A percentile compares a stretch with the other conserved stretches of the same genome.
Evolutionary conservation across 2,888 invertebrate species (phyloP).

Genomic region (Athalia rosae): DNA sequence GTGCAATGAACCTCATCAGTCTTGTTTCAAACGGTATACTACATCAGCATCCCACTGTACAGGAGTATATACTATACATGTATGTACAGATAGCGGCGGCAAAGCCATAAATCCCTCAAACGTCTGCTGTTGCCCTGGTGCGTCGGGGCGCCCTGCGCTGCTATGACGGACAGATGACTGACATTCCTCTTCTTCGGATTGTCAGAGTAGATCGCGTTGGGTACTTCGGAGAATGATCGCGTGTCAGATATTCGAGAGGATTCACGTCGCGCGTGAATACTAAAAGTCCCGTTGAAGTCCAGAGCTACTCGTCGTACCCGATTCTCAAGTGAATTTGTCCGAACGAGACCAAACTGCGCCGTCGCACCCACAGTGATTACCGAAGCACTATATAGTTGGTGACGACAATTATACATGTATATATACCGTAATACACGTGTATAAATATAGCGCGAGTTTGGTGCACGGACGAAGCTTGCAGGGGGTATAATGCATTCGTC

Average conservation of each 20-base stretch:
- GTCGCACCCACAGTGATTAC: too few relatives aligned
- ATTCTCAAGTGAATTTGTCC: neutral
- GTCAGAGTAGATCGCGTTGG: neutral
- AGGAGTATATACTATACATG: too few relatives aligned
- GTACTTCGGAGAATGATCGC: too few relatives aligned
- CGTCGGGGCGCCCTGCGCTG: constrained; percentile 67
- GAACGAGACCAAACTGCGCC: neutral
- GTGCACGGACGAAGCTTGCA: too few relatives aligned
- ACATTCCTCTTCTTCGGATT: constrained; percentile 55
- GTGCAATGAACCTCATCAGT: too few relatives aligned
- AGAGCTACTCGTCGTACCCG: neutral
- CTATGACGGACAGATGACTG: constrained; percentile 73
- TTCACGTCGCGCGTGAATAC: neutral
- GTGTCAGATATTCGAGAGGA: neutral
- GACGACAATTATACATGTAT: too few relatives aligned
- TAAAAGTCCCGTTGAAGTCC: neutral
- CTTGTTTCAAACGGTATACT: too few relatives aligned
- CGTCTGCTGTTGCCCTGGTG: constrained; percentile 72
- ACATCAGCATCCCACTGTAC: too few relatives aligned
- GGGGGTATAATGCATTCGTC: neutral
- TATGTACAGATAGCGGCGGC: constrained; percentile 55
- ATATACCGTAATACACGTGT: too few relatives aligned
- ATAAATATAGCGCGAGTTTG: too few relatives aligned
- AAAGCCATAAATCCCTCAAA: constrained; percentile 72
- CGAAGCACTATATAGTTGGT: too few relatives aligned